Conservation (phyloP, 1,140 invertebrate species). For the Melitaea cinxia region DNA sequence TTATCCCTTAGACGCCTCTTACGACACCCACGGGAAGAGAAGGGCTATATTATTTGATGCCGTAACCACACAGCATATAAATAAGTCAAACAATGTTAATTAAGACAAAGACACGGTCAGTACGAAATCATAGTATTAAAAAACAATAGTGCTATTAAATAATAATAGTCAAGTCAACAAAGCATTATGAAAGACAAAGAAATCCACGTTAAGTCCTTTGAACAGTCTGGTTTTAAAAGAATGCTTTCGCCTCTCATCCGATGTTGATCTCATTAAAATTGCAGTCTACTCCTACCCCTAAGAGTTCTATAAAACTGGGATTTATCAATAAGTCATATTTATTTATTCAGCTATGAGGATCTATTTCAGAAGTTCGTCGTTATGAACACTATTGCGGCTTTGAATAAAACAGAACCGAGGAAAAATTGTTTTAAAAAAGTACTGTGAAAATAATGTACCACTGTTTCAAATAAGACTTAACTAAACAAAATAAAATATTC, state of each 20-base stretch:
- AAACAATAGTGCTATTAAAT: slow-evolving; percentile 16
- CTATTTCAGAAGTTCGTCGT: not conserved
- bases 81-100: no score
- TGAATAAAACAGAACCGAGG: not conserved
- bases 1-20: no score
- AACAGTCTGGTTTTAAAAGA: slow-evolving; percentile 26
- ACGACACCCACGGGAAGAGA: no score
- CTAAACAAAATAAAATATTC: no score
- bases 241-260: slow-evolving; percentile 23
- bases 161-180: slow-evolving; percentile 8
- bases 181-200: slow-evolving; percentile 24
- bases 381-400: not conserved
- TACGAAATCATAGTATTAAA: not conserved
- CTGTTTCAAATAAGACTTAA: not conserved
- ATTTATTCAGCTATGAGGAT: slow-evolving; percentile 17
- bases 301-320: slow-evolving; percentile 21
- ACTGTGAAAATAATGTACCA: not conserved
- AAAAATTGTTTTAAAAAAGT: not conserved
- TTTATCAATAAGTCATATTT: slow-evolving; percentile 29
- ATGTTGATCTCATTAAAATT: slow-evolving; percentile 38
- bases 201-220: slow-evolving; percentile 23
- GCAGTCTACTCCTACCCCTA: slow-evolving; percentile 22
- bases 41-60: no score
- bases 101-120: not conserved
- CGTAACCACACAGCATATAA: not conserved